Percentiles rank a stretch among this genome's conserved stretches.
phyloP scores from a whole-genome alignment of 2,888 invertebrate genomes.

The Apomyelois bistriatella region DNA sequence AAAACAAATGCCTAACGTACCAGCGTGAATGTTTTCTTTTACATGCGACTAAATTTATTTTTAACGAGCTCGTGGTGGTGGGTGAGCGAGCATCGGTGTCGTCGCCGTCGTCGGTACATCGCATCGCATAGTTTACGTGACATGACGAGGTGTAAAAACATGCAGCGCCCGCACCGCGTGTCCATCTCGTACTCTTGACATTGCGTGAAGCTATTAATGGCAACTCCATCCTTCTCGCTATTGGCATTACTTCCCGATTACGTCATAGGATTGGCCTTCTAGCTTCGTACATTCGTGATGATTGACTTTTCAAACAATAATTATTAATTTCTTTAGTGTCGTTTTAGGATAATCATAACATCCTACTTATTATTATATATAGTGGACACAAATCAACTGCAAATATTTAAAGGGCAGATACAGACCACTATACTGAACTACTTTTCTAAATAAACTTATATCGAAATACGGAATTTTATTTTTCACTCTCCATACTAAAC shows the following conservation, averaged over 20 bases:
- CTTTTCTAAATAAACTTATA: too few species aligned
- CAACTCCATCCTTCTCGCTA: constrained; percentile 35
- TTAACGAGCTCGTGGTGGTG: constrained; percentile 38
- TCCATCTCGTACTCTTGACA: constrained; percentile 65
- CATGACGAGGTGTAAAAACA: constrained; percentile 33
- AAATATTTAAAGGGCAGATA: too few species aligned
- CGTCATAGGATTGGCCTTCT: constrained; percentile 36
- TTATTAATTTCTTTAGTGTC: neutral
- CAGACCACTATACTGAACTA: too few species aligned
- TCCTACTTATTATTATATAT: too few species aligned
- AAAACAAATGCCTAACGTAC: constrained; percentile 40
- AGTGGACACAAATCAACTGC: too few species aligned
- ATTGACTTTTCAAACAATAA: constrained; percentile 15
- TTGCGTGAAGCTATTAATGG: constrained; percentile 53
- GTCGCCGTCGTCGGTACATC: constrained; percentile 9
- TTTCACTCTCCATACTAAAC: too few species aligned
- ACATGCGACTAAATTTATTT: constrained; percentile 48
- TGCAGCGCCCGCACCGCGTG: constrained; percentile 24
- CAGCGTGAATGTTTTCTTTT: constrained; percentile 42
- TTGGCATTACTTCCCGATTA: constrained; percentile 51
- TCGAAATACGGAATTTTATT: too few species aligned
- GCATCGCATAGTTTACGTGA: constrained; percentile 36
- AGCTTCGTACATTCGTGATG: constrained; percentile 16
- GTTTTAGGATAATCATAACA: neutral
- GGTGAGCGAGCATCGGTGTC: constrained; percentile 7